Evolutionary conservation across 2,888 invertebrate species (phyloP).

Genomic region (Kryphioiulus occultus): DNA sequence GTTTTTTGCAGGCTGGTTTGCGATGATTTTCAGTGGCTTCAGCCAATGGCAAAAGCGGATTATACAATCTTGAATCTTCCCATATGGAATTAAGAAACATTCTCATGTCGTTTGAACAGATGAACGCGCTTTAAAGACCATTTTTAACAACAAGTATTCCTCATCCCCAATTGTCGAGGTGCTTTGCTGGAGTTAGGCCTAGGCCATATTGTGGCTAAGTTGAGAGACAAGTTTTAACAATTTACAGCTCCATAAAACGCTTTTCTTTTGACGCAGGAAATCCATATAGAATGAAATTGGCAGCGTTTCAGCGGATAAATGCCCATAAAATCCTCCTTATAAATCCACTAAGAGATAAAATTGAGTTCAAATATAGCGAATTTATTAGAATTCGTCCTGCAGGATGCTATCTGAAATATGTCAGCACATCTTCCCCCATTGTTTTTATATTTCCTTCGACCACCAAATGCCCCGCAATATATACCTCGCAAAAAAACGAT

Average conservation of each 20-base stretch:
- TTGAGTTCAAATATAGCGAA: constrained; percentile 35
- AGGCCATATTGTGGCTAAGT: background rate
- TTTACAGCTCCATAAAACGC: constrained; percentile 31
- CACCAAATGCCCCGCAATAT: background rate
- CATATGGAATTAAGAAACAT: constrained; percentile 1
- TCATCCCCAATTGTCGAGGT: background rate
- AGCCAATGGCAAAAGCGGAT: background rate
- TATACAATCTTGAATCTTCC: background rate
- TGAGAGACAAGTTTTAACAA: constrained; percentile 28
- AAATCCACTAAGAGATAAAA: constrained; percentile 35
- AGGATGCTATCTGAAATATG: constrained; percentile 31
- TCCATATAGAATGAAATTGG: constrained; percentile 30
- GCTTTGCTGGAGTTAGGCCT: background rate
- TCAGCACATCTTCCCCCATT: constrained; percentile 18
- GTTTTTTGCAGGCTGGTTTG: background rate
- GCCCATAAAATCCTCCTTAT: constrained; percentile 35
- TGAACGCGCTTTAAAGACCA: background rate
- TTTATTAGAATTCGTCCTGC: constrained; percentile 4
- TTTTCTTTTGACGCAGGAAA: constrained; percentile 35
- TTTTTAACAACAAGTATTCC: background rate
- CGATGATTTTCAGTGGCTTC: background rate
- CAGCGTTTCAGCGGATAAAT: constrained; percentile 26
- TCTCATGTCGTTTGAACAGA: background rate
- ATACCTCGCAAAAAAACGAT: background rate
- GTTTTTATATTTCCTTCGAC: constrained; percentile 30